Conservation (phyloP, 2,113 vertebrate species). For the Pelecanoides urinatrix region DNA sequence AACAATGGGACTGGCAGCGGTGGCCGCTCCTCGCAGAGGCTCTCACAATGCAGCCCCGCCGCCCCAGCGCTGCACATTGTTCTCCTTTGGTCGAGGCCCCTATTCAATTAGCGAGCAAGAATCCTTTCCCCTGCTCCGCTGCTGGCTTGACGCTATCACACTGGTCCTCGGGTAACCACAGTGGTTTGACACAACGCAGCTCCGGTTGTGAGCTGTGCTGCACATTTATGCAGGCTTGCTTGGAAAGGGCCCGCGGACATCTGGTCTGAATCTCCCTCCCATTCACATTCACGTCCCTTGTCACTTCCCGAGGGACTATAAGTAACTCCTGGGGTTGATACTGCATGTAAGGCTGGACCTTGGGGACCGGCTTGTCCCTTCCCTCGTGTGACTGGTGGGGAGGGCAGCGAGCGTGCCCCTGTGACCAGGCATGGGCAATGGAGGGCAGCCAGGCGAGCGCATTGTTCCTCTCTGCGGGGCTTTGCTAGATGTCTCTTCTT, state of each 20-base stretch:
- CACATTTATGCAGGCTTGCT: background rate
- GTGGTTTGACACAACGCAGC: background rate
- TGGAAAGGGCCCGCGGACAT: background rate
- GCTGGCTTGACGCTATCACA: background rate
- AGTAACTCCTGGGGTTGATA: background rate
- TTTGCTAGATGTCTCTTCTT: background rate
- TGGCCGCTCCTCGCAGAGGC: background rate
- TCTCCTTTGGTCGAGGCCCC: background rate
- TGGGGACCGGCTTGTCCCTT: background rate
- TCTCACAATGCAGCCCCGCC: background rate
- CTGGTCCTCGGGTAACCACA: background rate
- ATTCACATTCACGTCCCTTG: background rate
- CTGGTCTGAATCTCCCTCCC: conserved; percentile 44
- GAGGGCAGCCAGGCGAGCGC: background rate
- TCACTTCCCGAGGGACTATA: background rate
- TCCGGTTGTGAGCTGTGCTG: background rate
- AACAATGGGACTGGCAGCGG: background rate
- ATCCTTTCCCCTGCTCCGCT: background rate
- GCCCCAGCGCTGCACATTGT: background rate
- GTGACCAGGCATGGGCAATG: fast-evolving
- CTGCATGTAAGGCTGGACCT: background rate
- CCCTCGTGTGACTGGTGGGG: background rate
- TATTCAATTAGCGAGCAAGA: background rate
- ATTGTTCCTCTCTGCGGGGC: background rate
- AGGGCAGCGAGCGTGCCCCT: background rate